Conservation (phyloP, 2,113 vertebrate genomes). For the Petroica traversi region DNA sequence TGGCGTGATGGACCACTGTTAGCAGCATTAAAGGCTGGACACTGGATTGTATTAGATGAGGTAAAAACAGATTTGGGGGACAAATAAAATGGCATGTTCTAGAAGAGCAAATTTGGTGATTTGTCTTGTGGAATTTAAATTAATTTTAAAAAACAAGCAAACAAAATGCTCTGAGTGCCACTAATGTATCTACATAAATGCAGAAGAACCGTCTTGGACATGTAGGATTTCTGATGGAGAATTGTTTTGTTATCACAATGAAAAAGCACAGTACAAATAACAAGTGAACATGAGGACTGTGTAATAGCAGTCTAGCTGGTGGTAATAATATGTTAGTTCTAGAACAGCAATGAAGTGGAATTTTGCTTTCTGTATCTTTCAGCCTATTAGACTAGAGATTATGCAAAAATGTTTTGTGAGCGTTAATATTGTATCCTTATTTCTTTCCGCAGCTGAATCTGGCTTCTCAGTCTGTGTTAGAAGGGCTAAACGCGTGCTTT, state of each 20-base stretch:
- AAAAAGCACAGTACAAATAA: neutral
- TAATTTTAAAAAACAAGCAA: neutral
- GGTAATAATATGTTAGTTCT: neutral
- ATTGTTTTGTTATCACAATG: neutral
- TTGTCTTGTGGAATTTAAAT: neutral
- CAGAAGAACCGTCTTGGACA: neutral
- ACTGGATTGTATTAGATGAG: conserved; percentile 97
- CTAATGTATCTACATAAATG: neutral
- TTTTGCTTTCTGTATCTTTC: neutral
- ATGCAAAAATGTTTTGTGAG: neutral
- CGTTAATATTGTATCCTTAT: neutral
- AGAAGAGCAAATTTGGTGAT: neutral
- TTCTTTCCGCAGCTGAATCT: conserved; percentile 83
- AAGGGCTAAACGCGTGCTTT: conserved; percentile 97
- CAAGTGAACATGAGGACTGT: neutral
- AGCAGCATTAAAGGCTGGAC: conserved; percentile 90
- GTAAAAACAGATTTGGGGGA: conserved; percentile 60
- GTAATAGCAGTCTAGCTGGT: neutral
- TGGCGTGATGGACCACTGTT: conserved; percentile 95
- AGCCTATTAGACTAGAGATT: neutral
- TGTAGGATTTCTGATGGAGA: neutral
- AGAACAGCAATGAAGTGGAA: neutral
- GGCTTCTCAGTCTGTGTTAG: conserved; percentile 95
- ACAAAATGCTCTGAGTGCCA: neutral
- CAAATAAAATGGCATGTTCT: neutral